These are phyloP conservation scores for Perdita meconis DNA, from an alignment of 2,888 invertebrate genomes.

Conservation along the genomic window DNA sequence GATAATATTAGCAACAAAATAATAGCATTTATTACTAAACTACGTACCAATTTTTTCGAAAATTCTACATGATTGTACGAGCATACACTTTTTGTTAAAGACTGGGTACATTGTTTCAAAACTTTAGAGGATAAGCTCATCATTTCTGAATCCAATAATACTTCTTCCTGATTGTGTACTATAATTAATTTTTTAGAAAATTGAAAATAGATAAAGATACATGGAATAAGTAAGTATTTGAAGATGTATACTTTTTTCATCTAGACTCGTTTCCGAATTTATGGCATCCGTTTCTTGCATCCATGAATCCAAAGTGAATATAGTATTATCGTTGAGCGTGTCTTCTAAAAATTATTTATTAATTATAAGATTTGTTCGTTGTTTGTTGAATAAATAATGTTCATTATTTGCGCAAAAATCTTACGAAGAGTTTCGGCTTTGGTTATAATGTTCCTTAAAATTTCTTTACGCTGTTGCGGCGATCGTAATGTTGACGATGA, in stretches of 20 bases:
- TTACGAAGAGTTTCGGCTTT: slow-evolving; percentile 67
- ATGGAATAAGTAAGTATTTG: slow-evolving; percentile 13
- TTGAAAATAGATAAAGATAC: neutral
- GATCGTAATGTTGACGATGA: slow-evolving; percentile 37
- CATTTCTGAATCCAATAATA: slow-evolving; percentile 80
- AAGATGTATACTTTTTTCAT: slow-evolving; percentile 75
- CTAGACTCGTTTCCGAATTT: slow-evolving; percentile 67
- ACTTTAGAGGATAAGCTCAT: slow-evolving; percentile 78
- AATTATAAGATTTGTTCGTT: slow-evolving; percentile 2
- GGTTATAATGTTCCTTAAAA: slow-evolving; percentile 56
- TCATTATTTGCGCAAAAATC: slow-evolving; percentile 33
- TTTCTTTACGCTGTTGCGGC: slow-evolving; percentile 71
- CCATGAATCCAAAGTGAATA: slow-evolving; percentile 69
- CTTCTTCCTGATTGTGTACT: slow-evolving; percentile 76
- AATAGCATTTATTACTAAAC: neutral
- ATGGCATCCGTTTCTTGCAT: slow-evolving; percentile 76
- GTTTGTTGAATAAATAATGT: neutral
- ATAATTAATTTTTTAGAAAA: slow-evolving; percentile 22
- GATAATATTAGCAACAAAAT: neutral
- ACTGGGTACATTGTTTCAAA: slow-evolving; percentile 72
- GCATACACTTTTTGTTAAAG: slow-evolving; percentile 72
- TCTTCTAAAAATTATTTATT: slow-evolving; percentile 70
- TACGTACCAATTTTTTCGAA: slow-evolving; percentile 75
- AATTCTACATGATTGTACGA: slow-evolving; percentile 74
- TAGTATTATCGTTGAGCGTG: slow-evolving; percentile 61